Base-by-base conservation (phyloP, 1,140 invertebrate species). In the Hypsibius dujardini region DNA sequence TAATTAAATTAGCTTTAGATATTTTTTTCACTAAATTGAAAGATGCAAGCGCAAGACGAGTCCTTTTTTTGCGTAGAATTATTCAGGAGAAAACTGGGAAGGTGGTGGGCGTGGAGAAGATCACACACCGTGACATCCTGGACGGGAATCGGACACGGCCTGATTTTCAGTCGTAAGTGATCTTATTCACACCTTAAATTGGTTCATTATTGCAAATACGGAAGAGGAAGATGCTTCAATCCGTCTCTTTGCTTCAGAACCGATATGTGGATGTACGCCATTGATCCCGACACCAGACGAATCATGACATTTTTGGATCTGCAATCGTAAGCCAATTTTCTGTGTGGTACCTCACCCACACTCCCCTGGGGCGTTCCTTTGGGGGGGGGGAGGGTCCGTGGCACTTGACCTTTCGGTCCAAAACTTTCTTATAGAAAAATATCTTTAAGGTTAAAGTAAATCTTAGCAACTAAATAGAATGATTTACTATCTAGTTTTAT, bases 181-280 rank as follows among this genome's bases (percentile, higher is more conserved):
- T 70, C 42, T 28, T 15, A 45, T 14, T 59, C 1, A 67, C 50
- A 46, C 28, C 28, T 28, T 0, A 28, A 28, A 28, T 28, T 28
- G 28, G 70, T 28, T 46, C 28, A 3, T 71, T 71, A 45, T 71
- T 71, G n/a, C 71, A 71, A 71, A 71, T 71, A 12, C 12, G 12
- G 15, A 47, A 46, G 46, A 28, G 28, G 28, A 28, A 28, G 28
- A 28, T 28, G 28, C 28, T 28, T 28, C 28, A 28, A 28, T 28
- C 28, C 28, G 14, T 40, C 56, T 59, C 59, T 40, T 59, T 45
- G 14, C 47, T 74, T 42, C 60, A 75, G 76, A 2, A 90, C 89
- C 0, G 89, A 91, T 76, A 83, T 92, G 1, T 91, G 88, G 88
- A 87, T 92, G 77, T 92, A 91, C 74, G 82, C 87, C 0, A 82